These are phyloP conservation scores for Drosophila birchii DNA, from an alignment of 2,888 invertebrate genomes.

Conservation along the genomic window DNA sequence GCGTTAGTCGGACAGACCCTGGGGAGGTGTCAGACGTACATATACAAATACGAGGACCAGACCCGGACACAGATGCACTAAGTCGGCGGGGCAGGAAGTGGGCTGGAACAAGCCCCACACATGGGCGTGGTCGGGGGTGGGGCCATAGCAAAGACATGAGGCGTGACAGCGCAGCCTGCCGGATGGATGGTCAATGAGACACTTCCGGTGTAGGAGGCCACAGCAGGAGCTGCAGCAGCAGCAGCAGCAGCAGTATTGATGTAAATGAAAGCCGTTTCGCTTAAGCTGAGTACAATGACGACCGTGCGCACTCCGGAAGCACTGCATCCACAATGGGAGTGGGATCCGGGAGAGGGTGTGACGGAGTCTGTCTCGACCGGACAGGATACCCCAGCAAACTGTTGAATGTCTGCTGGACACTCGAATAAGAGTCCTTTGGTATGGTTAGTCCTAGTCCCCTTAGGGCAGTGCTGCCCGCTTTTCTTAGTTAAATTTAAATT, in stretches of 20 bases:
- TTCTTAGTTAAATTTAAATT: background rate
- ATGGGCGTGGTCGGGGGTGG: conserved; percentile 87
- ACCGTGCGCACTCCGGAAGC: conserved; percentile 91
- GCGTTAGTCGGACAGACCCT: conserved; percentile 49
- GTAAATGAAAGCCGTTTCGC: conserved; percentile 91
- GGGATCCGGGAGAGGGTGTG: conserved; percentile 82
- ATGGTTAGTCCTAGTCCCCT: background rate
- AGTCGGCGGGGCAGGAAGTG: conserved; percentile 86
- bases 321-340: conserved; percentile 91
- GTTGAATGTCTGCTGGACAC: conserved; percentile 87
- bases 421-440: conserved; percentile 32
- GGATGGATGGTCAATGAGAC: conserved; percentile 90
- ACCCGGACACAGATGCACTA: conserved; percentile 10
- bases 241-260: conserved; percentile 91
- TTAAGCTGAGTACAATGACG: conserved; percentile 89
- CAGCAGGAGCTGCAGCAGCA: conserved; percentile 90
- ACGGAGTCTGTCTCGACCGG: conserved; percentile 83
- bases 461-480: conserved; percentile 80
- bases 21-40: conserved; percentile 20
- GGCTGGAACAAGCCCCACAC: conserved; percentile 87
- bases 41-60: conserved; percentile 22
- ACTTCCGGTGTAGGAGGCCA: conserved; percentile 90
- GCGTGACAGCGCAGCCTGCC: conserved; percentile 90
- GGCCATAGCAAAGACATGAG: conserved; percentile 87
- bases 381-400: conserved; percentile 87